These are phyloP conservation scores for Ctenoplectra terminalis DNA, from an alignment of 1,140 invertebrate species.

Conservation along the genomic window DNA sequence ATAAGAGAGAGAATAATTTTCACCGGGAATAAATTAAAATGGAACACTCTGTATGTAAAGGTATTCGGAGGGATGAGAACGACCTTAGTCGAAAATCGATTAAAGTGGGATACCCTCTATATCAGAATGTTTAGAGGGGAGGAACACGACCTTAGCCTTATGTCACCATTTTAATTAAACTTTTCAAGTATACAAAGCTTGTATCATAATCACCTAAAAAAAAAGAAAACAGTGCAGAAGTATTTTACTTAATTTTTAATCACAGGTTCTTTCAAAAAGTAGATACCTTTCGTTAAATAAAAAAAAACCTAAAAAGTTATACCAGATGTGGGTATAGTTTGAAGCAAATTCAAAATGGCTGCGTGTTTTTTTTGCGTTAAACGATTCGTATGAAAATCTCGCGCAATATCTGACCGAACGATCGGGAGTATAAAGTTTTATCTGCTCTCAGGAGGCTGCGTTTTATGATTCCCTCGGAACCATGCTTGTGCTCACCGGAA, in stretches of 20 bases:
- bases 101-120: neutral
- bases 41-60: neutral
- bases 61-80: neutral
- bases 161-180: neutral
- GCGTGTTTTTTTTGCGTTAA: neutral
- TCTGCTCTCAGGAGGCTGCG: neutral
- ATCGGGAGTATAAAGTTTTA: conserved; percentile 29
- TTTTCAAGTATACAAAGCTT: neutral
- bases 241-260: too few relatives aligned
- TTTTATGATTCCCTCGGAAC: neutral
- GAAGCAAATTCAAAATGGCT: neutral
- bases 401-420: neutral
- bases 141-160: conserved; percentile 2
- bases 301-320: neutral
- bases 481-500: neutral
- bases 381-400: neutral
- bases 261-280: neutral
- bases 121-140: neutral
- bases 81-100: conserved; percentile 6
- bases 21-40: too few relatives aligned
- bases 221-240: neutral
- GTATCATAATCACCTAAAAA: too few relatives aligned
- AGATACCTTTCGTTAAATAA: neutral
- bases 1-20: too few relatives aligned
- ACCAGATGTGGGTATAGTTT: neutral